Conservation (phyloP, 2,888 invertebrate species). For the Amaurobius ferox region DNA sequence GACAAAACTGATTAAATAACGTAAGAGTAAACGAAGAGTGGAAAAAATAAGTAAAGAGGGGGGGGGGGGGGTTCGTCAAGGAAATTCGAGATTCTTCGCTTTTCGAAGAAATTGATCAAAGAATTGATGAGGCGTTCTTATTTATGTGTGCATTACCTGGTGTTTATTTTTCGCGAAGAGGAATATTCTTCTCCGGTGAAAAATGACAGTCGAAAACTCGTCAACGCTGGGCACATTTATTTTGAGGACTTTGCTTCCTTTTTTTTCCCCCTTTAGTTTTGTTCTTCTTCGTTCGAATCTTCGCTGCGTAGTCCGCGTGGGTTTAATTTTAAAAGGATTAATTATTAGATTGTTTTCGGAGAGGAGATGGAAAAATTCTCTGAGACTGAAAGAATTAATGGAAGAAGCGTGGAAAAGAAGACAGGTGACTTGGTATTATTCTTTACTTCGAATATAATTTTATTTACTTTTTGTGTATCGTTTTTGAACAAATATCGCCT, state of each 20-base stretch:
- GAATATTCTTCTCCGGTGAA: constrained; percentile 43
- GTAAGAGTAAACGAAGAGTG: constrained; percentile 20
- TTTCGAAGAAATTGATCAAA: constrained; percentile 65
- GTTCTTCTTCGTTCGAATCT: neutral
- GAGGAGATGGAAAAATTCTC: constrained; percentile 32
- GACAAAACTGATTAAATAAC: constrained; percentile 69
- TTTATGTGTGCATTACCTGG: constrained; percentile 36
- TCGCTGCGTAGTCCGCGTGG: neutral
- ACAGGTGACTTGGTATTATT: constrained; percentile 46
- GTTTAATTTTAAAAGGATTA: constrained; percentile 65
- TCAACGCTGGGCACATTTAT: constrained; percentile 21
- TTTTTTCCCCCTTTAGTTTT: neutral
- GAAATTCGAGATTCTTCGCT: constrained; percentile 35
- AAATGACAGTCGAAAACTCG: constrained; percentile 50
- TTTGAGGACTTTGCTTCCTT: constrained; percentile 8
- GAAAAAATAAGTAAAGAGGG: constrained; percentile 8
- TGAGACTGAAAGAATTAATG: constrained; percentile 50
- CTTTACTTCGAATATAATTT: neutral
- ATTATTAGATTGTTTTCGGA: constrained; percentile 60
- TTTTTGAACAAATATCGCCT: too few species aligned
- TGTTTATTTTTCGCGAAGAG: constrained; percentile 42
- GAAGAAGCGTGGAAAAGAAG: constrained; percentile 48
- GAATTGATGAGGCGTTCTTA: constrained; percentile 55
- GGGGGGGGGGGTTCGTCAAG: neutral
- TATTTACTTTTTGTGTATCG: too few species aligned